Percentiles rank a stretch among this genome's conserved stretches.
These are phyloP conservation scores for Clarias platycephalus DNA, from an alignment of 2,797 vertebrate genomes.

Conservation along the genomic window DNA sequence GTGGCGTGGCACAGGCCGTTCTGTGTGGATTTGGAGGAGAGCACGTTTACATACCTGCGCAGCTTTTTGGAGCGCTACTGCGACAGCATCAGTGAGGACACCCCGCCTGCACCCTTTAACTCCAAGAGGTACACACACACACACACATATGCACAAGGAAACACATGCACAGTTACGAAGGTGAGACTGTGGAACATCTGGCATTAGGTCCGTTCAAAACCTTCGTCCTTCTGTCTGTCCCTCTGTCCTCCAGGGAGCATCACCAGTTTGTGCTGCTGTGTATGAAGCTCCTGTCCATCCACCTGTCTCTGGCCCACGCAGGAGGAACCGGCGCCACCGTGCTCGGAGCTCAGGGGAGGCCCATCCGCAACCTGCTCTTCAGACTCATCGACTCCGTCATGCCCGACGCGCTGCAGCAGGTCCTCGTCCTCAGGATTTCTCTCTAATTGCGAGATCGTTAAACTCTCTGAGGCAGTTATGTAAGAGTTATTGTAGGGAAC, in stretches of 20 bases:
- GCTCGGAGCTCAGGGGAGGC: constrained; percentile 77
- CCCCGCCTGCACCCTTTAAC: constrained; percentile 74
- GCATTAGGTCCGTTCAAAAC: constrained; percentile 6
- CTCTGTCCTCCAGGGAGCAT: constrained; percentile 72
- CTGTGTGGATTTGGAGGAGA: constrained; percentile 82
- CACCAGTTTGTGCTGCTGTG: constrained; percentile 81
- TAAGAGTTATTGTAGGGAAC: not conserved
- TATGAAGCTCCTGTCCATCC: constrained; percentile 82
- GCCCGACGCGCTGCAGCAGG: constrained; percentile 82
- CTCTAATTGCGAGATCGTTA: not conserved
- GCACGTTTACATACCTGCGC: constrained; percentile 77
- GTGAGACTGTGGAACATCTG: constrained; percentile 10
- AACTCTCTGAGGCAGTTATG: not conserved
- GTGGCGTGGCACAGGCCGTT: constrained; percentile 83
- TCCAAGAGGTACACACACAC: constrained; percentile 69
- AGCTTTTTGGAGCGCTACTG: constrained; percentile 81
- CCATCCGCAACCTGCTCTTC: constrained; percentile 80
- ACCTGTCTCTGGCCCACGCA: constrained; percentile 81
- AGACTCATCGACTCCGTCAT: constrained; percentile 81
- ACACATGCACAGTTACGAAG: not conserved
- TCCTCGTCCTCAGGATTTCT: constrained; percentile 40
- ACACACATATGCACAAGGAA: not conserved
- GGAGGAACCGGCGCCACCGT: constrained; percentile 79
- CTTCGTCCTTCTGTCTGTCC: not conserved
- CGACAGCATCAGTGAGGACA: constrained; percentile 73